A percentile compares a stretch with the other conserved stretches of the same genome.
Conservation (phyloP, 2,797 vertebrate genomes). For the Gymnothorax javanicus region DNA sequence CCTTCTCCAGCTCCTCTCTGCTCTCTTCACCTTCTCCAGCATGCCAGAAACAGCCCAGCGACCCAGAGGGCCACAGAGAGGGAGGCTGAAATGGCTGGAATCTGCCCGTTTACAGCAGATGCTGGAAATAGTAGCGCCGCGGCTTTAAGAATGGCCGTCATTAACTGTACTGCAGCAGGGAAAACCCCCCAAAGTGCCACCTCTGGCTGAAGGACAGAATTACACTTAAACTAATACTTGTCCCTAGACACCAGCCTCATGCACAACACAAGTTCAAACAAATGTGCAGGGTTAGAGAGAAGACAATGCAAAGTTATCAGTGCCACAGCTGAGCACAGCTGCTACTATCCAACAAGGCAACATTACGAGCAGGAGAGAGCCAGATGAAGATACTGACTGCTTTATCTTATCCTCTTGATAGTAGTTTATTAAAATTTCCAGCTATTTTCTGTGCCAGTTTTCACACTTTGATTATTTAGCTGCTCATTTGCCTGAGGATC, state of each 20-base stretch:
- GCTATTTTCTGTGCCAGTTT: too few species aligned
- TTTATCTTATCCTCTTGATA: not conserved
- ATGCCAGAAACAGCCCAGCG: not conserved
- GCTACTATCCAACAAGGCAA: not conserved
- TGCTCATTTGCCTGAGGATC: too few species aligned
- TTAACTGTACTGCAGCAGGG: not conserved
- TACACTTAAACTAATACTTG: not conserved
- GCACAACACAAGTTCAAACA: not conserved
- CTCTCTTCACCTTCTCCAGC: not conserved
- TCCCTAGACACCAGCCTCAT: not conserved
- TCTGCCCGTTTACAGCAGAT: conserved; percentile 4
- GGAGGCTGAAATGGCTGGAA: not conserved
- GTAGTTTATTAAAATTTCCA: too few species aligned
- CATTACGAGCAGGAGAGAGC: not conserved
- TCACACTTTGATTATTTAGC: too few species aligned
- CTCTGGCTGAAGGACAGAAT: not conserved
- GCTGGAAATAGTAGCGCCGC: not conserved
- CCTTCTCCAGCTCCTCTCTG: not conserved
- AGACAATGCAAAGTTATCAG: not conserved
- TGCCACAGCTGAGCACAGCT: not conserved
- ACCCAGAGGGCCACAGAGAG: not conserved
- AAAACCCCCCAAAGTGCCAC: not conserved
- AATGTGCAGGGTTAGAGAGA: not conserved
- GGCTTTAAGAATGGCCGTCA: conserved; percentile 13
- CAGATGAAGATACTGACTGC: too few species aligned